phyloP scores from a whole-genome alignment of 2,113 vertebrate genomes.

The Scatophagus argus region DNA sequence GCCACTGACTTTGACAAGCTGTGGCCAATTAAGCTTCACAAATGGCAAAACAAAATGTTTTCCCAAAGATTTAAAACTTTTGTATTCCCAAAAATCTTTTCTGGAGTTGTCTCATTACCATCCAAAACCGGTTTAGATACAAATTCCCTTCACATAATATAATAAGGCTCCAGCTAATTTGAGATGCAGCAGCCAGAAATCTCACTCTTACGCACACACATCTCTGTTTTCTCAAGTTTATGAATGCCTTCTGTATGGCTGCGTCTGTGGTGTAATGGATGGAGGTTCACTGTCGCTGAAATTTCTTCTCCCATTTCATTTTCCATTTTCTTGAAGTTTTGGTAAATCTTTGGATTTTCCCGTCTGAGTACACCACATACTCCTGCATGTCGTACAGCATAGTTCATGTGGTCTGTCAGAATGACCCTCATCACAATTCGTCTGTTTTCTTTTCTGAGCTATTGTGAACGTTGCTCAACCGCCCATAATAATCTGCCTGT shows the following conservation, averaged over 20 bases:
- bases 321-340: no score
- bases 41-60: slow-evolving; percentile 19
- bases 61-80: slow-evolving; percentile 36
- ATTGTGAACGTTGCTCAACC: neutral
- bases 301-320: neutral
- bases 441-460: no score
- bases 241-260: slow-evolving; percentile 1
- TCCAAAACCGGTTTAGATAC: slow-evolving; percentile 26
- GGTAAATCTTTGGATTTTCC: no score
- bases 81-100: neutral
- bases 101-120: slow-evolving; percentile 1
- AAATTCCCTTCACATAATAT: slow-evolving; percentile 40
- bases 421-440: no score
- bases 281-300: neutral
- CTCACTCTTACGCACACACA: neutral
- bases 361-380: no score
- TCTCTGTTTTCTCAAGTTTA: neutral
- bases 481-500: neutral
- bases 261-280: neutral
- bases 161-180: slow-evolving; percentile 9
- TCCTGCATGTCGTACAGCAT: no score
- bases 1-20: neutral
- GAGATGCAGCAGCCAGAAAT: slow-evolving; percentile 12
- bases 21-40: slow-evolving; percentile 32
- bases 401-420: no score